phyloP scores from a whole-genome alignment of 2,888 invertebrate genomes.

The Tryphoninae sp. region DNA sequence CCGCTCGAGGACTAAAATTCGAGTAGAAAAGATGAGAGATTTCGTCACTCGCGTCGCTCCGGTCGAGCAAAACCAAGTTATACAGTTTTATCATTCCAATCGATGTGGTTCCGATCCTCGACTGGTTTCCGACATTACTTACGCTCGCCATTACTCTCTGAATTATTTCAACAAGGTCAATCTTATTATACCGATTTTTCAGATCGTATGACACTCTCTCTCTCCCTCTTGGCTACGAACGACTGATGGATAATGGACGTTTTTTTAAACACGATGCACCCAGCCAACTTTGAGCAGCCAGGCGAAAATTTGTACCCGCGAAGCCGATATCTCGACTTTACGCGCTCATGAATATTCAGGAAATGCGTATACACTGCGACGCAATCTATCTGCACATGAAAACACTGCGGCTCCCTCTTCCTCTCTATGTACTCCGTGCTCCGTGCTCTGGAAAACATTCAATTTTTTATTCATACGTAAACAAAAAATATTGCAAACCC shows the following conservation, averaged over 20 bases:
- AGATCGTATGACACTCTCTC: neutral
- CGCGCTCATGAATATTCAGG: conserved; percentile 50
- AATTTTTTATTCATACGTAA: no score
- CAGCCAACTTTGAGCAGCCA: neutral
- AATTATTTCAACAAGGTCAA: no score
- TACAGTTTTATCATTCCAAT: no score
- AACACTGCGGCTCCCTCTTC: neutral
- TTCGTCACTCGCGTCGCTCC: no score
- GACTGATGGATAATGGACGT: neutral
- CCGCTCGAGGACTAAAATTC: no score
- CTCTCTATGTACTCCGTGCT: neutral
- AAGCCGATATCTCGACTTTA: conserved; percentile 42
- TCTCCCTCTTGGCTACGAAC: no score
- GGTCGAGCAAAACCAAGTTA: no score
- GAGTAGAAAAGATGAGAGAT: no score
- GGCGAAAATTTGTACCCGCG: conserved; percentile 5
- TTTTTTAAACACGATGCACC: neutral
- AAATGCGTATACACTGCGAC: conserved; percentile 25
- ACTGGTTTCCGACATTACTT: neutral
- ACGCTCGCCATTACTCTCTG: conserved; percentile 20
- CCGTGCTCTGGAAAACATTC: no score
- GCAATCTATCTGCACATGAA: conserved; percentile 38
- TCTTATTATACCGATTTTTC: no score
- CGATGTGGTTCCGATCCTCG: no score
- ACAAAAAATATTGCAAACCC: no score